phyloP scores from a whole-genome alignment of 2,888 invertebrate genomes.

The Bruchidius siliquastri region DNA sequence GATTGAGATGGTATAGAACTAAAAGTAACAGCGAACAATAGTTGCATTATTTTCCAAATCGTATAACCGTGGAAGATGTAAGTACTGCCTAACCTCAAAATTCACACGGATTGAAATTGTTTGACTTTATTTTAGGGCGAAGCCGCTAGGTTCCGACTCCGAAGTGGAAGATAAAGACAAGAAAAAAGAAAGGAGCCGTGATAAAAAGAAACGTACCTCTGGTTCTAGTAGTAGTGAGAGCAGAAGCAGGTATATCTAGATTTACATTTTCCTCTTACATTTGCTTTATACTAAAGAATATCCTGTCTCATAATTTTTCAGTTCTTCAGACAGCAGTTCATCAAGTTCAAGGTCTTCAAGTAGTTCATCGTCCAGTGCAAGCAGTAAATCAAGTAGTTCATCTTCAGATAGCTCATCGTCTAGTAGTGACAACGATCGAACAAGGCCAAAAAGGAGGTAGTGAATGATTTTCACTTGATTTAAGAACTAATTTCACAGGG shows the following conservation, averaged over 20 bases:
- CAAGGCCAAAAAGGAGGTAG: slow-evolving; percentile 61
- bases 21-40: neutral
- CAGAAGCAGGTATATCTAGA: slow-evolving; percentile 47
- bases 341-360: slow-evolving; percentile 78
- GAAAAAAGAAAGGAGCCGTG: slow-evolving; percentile 54
- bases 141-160: slow-evolving; percentile 68
- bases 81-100: neutral
- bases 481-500: too few species aligned
- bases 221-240: slow-evolving; percentile 79
- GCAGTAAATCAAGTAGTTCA: slow-evolving; percentile 50
- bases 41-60: neutral
- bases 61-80: neutral
- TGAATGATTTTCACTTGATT: slow-evolving; percentile 8
- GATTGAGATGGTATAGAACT: too few species aligned
- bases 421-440: slow-evolving; percentile 61
- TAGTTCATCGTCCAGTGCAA: slow-evolving; percentile 64
- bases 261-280: neutral
- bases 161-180: slow-evolving; percentile 69
- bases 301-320: slow-evolving; percentile 30
- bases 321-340: slow-evolving; percentile 78
- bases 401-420: slow-evolving; percentile 62
- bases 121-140: slow-evolving; percentile 56
- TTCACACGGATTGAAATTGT: neutral
- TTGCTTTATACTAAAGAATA: neutral
- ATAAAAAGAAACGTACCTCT: slow-evolving; percentile 66